phyloP scores from a whole-genome alignment of 53 echinoderm and acorn worm genomes.

The Luidia sarsii region DNA sequence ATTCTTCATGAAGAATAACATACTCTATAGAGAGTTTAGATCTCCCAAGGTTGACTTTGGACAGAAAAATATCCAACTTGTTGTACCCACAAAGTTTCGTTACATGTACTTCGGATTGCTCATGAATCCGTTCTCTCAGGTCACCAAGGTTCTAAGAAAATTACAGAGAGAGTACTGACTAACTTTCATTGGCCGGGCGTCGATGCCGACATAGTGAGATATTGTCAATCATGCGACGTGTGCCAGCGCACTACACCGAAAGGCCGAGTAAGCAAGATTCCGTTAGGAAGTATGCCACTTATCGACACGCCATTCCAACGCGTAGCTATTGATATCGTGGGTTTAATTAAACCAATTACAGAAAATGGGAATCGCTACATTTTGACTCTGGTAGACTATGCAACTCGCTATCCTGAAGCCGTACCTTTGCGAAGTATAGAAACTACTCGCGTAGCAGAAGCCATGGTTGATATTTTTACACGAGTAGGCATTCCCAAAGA shows the following conservation, averaged over 20 bases:
- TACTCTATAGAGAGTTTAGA: constrained; percentile 19
- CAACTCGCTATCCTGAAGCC: constrained; percentile 53
- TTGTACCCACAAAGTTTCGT: constrained; percentile 53
- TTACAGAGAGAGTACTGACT: constrained; percentile 36
- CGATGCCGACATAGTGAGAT: constrained; percentile 41
- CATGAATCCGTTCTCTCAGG: constrained; percentile 66
- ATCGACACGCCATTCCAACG: constrained; percentile 26
- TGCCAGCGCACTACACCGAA: constrained; percentile 27
- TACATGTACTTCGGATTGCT: constrained; percentile 29
- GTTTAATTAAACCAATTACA: constrained; percentile 22
- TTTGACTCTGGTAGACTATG: constrained; percentile 46
- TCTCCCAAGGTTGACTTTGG: constrained; percentile 35
- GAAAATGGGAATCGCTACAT: constrained; percentile 42
- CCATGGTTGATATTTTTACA: constrained; percentile 46
- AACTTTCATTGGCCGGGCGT: constrained; percentile 57
- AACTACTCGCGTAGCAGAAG: constrained; percentile 43
- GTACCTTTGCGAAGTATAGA: constrained; percentile 54
- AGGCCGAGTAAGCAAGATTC: constrained; percentile 41
- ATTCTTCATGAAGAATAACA: not conserved
- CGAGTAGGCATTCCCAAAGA: constrained; percentile 62
- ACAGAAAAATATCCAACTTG: constrained; percentile 22
- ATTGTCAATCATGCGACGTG: constrained; percentile 60
- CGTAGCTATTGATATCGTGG: constrained; percentile 47
- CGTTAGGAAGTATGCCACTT: constrained; percentile 37
- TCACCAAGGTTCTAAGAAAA: constrained; percentile 54